Percentiles rank a stretch among this genome's conserved stretches.
These are phyloP conservation scores for Choreutis nemorana DNA, from an alignment of 2,888 invertebrate genomes.

Conservation along the genomic window DNA sequence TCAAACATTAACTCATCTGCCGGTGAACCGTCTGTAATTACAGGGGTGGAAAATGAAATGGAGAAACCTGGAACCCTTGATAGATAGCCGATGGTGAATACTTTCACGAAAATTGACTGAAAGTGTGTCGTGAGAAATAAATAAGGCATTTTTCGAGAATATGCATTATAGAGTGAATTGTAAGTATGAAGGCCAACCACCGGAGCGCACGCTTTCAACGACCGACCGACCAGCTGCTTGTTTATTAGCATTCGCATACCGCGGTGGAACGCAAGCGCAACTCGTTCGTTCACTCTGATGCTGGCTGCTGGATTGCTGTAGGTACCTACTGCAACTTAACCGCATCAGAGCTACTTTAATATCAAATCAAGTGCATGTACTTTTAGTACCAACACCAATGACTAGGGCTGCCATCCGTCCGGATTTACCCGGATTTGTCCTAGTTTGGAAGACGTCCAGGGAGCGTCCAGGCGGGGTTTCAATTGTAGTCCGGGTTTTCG, in stretches of 20 bases:
- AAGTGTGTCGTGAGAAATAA: conserved; percentile 57
- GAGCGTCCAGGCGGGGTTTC: too few relatives aligned
- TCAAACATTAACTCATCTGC: conserved; percentile 62
- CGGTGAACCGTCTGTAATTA: conserved; percentile 51
- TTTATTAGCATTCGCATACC: conserved; percentile 24
- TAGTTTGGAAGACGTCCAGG: too few relatives aligned
- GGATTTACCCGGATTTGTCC: too few relatives aligned
- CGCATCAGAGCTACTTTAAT: too few relatives aligned
- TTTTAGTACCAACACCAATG: too few relatives aligned
- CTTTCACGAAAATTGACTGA: conserved; percentile 61
- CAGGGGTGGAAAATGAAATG: conserved; percentile 43
- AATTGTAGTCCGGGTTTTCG: too few relatives aligned
- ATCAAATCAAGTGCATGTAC: too few relatives aligned
- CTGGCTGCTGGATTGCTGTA: too few relatives aligned
- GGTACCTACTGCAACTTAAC: too few relatives aligned
- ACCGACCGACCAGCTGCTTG: conserved; percentile 30
- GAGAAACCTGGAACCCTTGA: conserved; percentile 47
- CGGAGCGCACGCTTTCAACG: conserved; percentile 35
- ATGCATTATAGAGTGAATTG: conserved; percentile 15
- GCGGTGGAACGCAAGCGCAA: conserved; percentile 25
- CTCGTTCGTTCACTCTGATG: conserved; percentile 28
- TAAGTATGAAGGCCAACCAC: conserved; percentile 30
- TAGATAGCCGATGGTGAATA: conserved; percentile 54
- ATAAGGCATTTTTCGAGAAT: conserved; percentile 28
- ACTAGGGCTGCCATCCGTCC: too few relatives aligned